Conservation (phyloP, 2,888 invertebrate genomes). For the Anodontia alba region DNA sequence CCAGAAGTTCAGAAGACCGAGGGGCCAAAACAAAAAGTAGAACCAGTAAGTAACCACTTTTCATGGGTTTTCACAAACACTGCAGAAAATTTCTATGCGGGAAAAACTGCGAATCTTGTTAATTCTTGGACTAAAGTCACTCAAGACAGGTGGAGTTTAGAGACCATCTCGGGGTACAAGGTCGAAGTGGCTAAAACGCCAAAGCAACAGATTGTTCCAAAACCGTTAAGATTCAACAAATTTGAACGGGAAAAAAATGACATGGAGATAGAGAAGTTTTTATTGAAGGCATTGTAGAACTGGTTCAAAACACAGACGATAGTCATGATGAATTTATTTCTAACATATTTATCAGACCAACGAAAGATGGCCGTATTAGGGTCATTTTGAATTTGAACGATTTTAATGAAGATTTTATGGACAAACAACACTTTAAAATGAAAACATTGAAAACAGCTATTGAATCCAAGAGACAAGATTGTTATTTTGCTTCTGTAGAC, state of each 20-base stretch:
- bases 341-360: neutral
- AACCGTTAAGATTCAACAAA: neutral
- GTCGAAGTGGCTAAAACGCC: neutral
- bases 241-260: neutral
- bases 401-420: conserved; percentile 1
- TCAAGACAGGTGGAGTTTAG: conserved; percentile 10
- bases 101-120: neutral
- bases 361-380: neutral
- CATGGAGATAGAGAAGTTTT: neutral
- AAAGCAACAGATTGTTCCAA: neutral
- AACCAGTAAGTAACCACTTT: neutral
- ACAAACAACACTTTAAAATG: conserved; percentile 1
- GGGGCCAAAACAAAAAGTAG: neutral
- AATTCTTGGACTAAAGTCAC: conserved; percentile 5
- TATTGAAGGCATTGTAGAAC: neutral
- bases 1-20: neutral
- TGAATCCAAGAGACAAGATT: too few relatives aligned
- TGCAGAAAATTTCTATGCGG: conserved; percentile 9
- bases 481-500: too few relatives aligned
- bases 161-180: conserved; percentile 3
- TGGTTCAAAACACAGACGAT: neutral
- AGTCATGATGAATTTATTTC: neutral
- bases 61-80: conserved; percentile 8
- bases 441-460: neutral
- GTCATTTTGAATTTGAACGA: neutral